Conservation (phyloP, 2,888 invertebrate species). For the Tenthredo mesomela region DNA sequence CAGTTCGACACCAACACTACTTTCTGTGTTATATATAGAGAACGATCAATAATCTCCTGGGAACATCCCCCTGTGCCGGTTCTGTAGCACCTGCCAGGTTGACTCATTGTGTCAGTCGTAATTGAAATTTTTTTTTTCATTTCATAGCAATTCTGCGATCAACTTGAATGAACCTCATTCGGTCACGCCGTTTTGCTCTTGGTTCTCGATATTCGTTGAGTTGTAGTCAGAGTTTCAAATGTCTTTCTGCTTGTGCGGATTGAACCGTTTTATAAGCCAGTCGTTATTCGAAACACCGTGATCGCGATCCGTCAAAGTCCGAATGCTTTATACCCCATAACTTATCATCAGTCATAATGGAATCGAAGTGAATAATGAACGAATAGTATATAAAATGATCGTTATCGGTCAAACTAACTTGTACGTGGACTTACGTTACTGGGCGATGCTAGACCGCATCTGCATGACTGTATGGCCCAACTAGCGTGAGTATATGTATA, state of each 20-base stretch:
- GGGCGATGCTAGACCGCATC: constrained; percentile 60
- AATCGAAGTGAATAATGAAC: constrained; percentile 52
- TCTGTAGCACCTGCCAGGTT: constrained; percentile 63
- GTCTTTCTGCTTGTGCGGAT: background rate
- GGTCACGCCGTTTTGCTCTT: background rate
- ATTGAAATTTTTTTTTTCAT: constrained; percentile 31
- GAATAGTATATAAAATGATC: constrained; percentile 55
- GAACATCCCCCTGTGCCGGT: constrained; percentile 71
- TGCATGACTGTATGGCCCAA: background rate
- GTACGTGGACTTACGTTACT: constrained; percentile 73
- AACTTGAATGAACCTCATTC: background rate
- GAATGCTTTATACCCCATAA: background rate
- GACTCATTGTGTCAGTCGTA: constrained; percentile 49
- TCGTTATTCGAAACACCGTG: background rate
- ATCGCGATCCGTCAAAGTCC: background rate
- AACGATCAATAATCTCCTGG: constrained; percentile 76
- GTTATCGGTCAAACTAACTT: constrained; percentile 59
- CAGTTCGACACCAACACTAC: constrained; percentile 51
- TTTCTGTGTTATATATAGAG: constrained; percentile 47
- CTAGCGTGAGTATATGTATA: constrained; percentile 7
- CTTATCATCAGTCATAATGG: background rate
- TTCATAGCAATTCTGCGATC: constrained; percentile 6
- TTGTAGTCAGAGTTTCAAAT: background rate
- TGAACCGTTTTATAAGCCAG: background rate
- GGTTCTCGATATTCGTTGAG: background rate